Base-by-base conservation (phyloP, 1,140 invertebrate genomes). In the Nephotettix cincticeps region DNA sequence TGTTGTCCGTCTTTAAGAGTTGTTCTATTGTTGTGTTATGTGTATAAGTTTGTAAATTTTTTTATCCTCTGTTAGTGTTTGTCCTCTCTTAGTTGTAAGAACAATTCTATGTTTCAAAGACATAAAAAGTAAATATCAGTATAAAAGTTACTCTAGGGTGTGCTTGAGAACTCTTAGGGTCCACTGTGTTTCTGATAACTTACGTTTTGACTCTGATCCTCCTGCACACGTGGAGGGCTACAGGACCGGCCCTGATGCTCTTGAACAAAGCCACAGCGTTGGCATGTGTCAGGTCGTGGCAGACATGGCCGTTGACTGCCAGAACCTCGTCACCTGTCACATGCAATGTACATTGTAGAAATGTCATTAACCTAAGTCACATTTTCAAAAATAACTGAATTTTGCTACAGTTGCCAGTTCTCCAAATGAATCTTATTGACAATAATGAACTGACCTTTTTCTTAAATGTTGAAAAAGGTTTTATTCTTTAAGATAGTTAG, bases 231-330 rank as follows among this genome's bases (percentile, higher is more conserved):
- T 91, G 89, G 36, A 96, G 81, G 43, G 90, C 88, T 27, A 96
- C 87, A 51, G 90, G 83, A 47, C 92, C 92, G 75, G 83, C 86
- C 80, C 91, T 89, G 40, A 93, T 89, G 66, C 88, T 87, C 73
- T 94, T 93, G 81, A 96, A 96, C 27, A 93, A 83, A 47, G 88
- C 86, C 43, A 96, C 87, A 9, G 93, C 93, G 80, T 95, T 91
- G 32, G 89, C 85, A 80, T 96, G 94, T 0, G 92, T 92, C 63
- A 94, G 84, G 74, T 93, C 92, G 74, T 91, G 88, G 74, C 93
- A 88, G 19, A 89, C 86, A 73, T 91, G 86, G 25, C 93, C 93
- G 82, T 96, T 96, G 27, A 96, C 88, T 51, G 91, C 90, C 70
- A 95, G 81, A 75, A 96, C 90, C 82, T 96, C 94, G 81, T 96